phyloP scores from a whole-genome alignment of 2,797 vertebrate species.

The Hydrolagus colliei region DNA sequence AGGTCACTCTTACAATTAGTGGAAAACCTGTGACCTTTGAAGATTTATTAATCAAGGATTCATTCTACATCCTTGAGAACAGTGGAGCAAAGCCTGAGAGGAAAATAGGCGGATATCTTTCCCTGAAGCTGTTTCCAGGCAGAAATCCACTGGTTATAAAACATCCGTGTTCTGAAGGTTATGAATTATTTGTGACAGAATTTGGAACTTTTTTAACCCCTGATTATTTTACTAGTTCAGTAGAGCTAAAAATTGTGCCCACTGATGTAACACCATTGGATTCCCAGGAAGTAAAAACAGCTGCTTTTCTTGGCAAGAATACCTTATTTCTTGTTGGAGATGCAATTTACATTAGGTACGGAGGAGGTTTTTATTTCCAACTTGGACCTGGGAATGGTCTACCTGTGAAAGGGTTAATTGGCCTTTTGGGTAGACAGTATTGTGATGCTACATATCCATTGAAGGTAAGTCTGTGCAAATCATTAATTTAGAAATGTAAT shows the following conservation, averaged over 20 bases:
- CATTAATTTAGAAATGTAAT: not conserved
- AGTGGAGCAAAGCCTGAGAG: not conserved
- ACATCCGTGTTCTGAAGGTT: constrained; percentile 25
- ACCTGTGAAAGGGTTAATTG: not conserved
- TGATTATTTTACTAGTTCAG: constrained; percentile 32
- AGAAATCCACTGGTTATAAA: constrained; percentile 22
- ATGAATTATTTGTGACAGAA: constrained; percentile 34
- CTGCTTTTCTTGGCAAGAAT: not conserved
- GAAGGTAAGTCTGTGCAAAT: not conserved
- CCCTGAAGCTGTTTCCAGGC: constrained; percentile 24
- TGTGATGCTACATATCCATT: constrained; percentile 18
- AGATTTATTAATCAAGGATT: constrained; percentile 33
- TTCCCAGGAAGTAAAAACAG: not conserved
- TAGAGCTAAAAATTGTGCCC: constrained; percentile 36
- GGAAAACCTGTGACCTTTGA: constrained; percentile 34
- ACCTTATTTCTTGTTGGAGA: constrained; percentile 23
- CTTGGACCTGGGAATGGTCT: not conserved
- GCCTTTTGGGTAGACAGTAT: not conserved
- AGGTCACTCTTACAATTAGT: constrained; percentile 14
- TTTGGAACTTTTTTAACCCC: constrained; percentile 33
- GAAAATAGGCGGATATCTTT: constrained; percentile 9
- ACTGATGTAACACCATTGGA: not conserved
- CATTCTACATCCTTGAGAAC: constrained; percentile 29
- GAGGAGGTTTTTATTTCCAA: constrained; percentile 8
- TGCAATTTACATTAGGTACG: not conserved